Evolutionary conservation across 2,888 invertebrate genomes (phyloP), one percentile per base, ranked within the genome.

Genomic region (Cephus pygmeus): DNA sequence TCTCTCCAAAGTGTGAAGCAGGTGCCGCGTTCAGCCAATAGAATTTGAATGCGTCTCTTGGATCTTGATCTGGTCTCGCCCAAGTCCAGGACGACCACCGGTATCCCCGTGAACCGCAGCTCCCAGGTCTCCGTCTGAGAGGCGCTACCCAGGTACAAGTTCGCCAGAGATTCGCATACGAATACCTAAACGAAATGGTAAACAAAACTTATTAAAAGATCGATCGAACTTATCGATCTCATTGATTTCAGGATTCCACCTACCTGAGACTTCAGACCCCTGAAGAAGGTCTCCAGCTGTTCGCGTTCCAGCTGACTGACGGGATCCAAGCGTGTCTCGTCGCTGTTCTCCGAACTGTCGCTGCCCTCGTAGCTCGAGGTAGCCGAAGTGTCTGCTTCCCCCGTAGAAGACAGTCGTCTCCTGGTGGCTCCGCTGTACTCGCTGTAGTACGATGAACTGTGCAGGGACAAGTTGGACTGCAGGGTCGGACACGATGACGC

Each of bases 1-100:
- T 97, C 97, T 83, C 94, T 94, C 97, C 97, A 97, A 34, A 97
- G 91, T 78, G 95, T 95, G 91, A 97, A 96, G 78, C 96, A 96
- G 1, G 96, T 96, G 30, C 97, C 96, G 56, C 95, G 93, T 89
- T 96, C 96, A 3, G 96, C 96, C 76, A 96, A 90, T 4, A 96
- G 93, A 69, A 96, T 93, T 82, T 95, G 94, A 15, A 96, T 94
- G 34, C 94, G 93, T 40, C 95, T 93, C 85, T 95, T 94, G 81
- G 94, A 93, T 79, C 96, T 92, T 33, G 95, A 94, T 77, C 95
- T 92, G 15, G 96, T 95, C 86, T 95, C 95, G 0, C 97, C 97
- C 71, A 94, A 93, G 91, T 97, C 96, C 79, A 96, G 93, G 11
- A 97, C 92, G 15, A 97, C 93, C 4, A 96, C 94, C 0, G 96